phyloP scores from a whole-genome alignment of 2,888 invertebrate genomes.

The Chymomyza amoena region DNA sequence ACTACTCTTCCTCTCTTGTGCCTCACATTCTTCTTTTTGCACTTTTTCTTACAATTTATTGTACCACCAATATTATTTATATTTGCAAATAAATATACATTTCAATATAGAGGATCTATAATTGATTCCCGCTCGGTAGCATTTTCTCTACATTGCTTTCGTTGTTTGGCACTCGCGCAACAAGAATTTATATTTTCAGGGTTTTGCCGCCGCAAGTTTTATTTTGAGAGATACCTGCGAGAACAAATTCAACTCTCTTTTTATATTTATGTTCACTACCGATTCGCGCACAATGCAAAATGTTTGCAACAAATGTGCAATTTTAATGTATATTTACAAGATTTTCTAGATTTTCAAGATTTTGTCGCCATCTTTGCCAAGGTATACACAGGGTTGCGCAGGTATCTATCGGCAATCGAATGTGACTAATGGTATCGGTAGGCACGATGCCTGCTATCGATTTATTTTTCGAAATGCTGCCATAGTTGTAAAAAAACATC shows the following conservation, averaged over 20 bases:
- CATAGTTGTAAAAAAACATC: neutral
- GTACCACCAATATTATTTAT: conserved; percentile 62
- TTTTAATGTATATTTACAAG: conserved; percentile 67
- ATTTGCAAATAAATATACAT: conserved; percentile 50
- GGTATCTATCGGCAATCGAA: conserved; percentile 3
- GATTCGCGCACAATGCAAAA: conserved; percentile 55
- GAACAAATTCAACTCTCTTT: conserved; percentile 20
- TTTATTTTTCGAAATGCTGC: neutral
- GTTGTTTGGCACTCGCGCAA: conserved; percentile 48
- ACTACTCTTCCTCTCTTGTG: conserved; percentile 32
- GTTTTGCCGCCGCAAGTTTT: conserved; percentile 73
- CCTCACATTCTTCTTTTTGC: conserved; percentile 63
- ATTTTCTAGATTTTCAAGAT: conserved; percentile 56
- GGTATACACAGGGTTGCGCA: conserved; percentile 6
- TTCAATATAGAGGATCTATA: conserved; percentile 21
- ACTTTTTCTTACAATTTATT: conserved; percentile 64
- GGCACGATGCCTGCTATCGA: neutral
- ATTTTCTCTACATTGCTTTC: conserved; percentile 46
- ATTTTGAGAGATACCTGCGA: conserved; percentile 13
- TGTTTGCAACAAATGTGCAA: conserved; percentile 63
- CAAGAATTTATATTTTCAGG: conserved; percentile 66
- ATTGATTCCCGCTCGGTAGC: conserved; percentile 28
- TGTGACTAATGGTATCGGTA: neutral
- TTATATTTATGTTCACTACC: conserved; percentile 49
- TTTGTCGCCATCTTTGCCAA: conserved; percentile 2